Evolutionary conservation across 1,140 invertebrate genomes (phyloP), one percentile per base, ranked within the genome.

Genomic region (Drosophila melanica): DNA sequence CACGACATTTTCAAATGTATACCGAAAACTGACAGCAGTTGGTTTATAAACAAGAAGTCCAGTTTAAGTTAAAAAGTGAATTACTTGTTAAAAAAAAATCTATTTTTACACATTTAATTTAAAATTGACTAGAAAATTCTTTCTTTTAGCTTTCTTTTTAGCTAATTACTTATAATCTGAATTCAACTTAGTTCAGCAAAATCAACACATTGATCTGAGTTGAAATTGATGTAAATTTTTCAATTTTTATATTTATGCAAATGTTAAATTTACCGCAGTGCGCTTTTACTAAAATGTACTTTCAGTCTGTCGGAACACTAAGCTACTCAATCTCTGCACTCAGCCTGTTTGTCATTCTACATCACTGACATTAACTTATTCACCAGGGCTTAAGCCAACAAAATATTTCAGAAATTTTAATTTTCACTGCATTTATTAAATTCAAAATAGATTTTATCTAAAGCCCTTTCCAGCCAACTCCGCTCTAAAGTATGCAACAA

Each of bases 401-500:
- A 54, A 18, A 54, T 37, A 54, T 20, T 18, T 18, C 9, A 18
- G 16, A 8, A 14, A 53, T 53, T 53, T 53, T 11, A 23, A 53
- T 53, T 16, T 53, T 35, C 30, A 53, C 33, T 18, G 14, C 10
- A 8, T 35, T 16, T 54, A 37, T 37, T 54, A 54, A 37, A 54
- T 37, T 54, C 35, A 18, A 54, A 54, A 54, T 16, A 33, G 27
- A 11, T 30, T 51, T n/a, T 23, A 30, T 54, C 14, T 20, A n/a
- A 12, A 30, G 11, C 41, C 30, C n/a, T 35, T 11, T 12, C 2
- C 33, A 20, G 9, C 39, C 8, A 18, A 35, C 75, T 35, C 48
- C 71, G 54, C 68, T 53, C 65, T 27, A 77, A 74, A 85, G 81
- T 80, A 74, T 85, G 82, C 82, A 85, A 87, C 76, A 87, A 74